Evolutionary conservation across 1,140 invertebrate genomes (phyloP).

Genomic region (Melanaphis sacchari): DNA sequence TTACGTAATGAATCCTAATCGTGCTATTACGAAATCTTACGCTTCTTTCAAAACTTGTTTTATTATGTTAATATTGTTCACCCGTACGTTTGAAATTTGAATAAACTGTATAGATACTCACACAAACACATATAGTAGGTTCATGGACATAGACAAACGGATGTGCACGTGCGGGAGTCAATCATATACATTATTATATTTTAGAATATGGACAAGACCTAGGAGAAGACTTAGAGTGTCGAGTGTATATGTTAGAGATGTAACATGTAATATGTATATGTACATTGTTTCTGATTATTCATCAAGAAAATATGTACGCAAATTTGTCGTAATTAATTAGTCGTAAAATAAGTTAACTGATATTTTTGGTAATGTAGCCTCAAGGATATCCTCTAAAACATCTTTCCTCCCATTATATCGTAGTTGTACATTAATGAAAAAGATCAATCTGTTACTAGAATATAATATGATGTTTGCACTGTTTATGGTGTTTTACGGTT

Average conservation of each 20-base stretch:
- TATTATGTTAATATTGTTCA: constrained; percentile 7
- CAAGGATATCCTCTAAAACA: too few relatives aligned
- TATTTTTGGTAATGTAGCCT: too few relatives aligned
- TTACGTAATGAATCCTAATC: constrained; percentile 13
- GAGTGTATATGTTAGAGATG: neutral
- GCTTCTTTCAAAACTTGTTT: constrained; percentile 5
- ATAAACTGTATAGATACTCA: neutral
- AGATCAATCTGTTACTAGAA: neutral
- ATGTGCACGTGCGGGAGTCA: neutral
- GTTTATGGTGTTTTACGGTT: neutral
- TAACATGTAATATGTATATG: too few relatives aligned
- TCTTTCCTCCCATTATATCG: too few relatives aligned
- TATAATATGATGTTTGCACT: neutral
- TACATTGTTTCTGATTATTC: neutral
- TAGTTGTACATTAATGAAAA: neutral
- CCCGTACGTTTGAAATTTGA: neutral
- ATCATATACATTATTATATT: neutral
- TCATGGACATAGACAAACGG: neutral
- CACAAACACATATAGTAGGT: neutral
- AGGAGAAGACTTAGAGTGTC: neutral
- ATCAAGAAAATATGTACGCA: too few relatives aligned
- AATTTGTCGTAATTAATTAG: too few relatives aligned
- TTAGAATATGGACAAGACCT: neutral
- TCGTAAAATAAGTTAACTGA: too few relatives aligned
- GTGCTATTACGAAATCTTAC: neutral